Base-by-base conservation (phyloP, 1,140 invertebrate genomes). In the Holotrichia oblita region DNA sequence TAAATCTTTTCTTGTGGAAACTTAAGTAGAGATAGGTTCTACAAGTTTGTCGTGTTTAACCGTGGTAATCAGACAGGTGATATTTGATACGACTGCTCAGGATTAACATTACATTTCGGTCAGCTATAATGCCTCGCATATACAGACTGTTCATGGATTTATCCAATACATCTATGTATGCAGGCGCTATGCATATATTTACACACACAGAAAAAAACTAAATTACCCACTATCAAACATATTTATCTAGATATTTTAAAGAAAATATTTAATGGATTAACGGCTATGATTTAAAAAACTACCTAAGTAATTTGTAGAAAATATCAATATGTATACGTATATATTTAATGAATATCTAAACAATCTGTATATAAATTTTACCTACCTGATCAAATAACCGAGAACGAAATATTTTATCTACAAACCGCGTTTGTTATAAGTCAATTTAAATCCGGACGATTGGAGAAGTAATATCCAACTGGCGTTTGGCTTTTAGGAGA, bases 21-120 rank as follows among this genome's bases (percentile, higher is more conserved):
- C 14, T n/a, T n/a, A 17, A 55, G 48, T 0, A n/a, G 44, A 48
- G 44, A 48, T 48, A 12, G 8, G 44, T 48, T 48, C n/a, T 48
- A 55, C n/a, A 17, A 55, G 9, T 55, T 55, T 14, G 48, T 55
- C 14, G 48, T 55, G 48, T 55, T 55, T 55, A 55, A 55, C 48
- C 48, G 48, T 55, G 48, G 48, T 55, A 55, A 55, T 55, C 48
- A 55, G 48, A 55, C 48, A 55, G 48, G 48, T 55, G 48, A 55
- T 55, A 55, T 55, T 55, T 17, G 48, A 55, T 55, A 55, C 14
- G 12, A 55, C 48, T 55, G 48, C n/a, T 55, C 48, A 55, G 48
- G 48, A 55, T 55, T 55, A 55, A 55, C 48, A 17, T 55, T 55
- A 55, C 48, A 17, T 55, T n/a, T 55, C 48, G n/a, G 48, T 55